Evolutionary conservation across 2,113 vertebrate genomes (phyloP).

Genomic region (Sialia sialis): DNA sequence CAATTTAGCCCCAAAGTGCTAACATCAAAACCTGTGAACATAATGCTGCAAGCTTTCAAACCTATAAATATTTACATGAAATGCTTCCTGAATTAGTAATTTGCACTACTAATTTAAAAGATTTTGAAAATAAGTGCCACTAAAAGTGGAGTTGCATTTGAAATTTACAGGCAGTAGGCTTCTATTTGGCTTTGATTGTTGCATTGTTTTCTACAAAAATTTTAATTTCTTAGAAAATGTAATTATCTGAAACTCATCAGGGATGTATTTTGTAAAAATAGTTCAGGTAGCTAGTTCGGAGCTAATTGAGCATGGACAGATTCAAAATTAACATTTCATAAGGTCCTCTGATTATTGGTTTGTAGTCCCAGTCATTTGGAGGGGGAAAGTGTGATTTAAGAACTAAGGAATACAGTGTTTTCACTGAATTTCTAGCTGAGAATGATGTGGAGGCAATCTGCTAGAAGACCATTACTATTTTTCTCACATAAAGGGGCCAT

Average conservation of each 20-base stretch:
- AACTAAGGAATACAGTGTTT: neutral
- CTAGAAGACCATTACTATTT: neutral
- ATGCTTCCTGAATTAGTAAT: neutral
- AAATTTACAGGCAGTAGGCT: neutral
- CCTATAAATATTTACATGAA: neutral
- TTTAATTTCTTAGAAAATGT: neutral
- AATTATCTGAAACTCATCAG: neutral
- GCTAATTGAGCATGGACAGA: neutral
- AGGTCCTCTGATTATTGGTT: neutral
- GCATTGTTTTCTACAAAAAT: neutral
- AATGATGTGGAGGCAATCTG: neutral
- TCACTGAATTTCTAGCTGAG: neutral
- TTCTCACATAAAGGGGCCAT: neutral
- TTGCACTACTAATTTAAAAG: neutral
- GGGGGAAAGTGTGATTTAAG: neutral
- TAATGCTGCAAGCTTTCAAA: neutral
- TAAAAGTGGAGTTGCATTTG: neutral
- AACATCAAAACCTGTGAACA: neutral
- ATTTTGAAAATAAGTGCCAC: neutral
- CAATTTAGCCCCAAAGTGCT: neutral
- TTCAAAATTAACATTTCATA: neutral
- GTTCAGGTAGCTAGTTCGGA: neutral
- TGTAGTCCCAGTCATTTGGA: neutral
- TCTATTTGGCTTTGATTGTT: neutral
- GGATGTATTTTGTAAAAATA: neutral